These are phyloP conservation scores for Tetraodon nigroviridis DNA, from an alignment of 2,113 vertebrate species.

Conservation along the genomic window DNA sequence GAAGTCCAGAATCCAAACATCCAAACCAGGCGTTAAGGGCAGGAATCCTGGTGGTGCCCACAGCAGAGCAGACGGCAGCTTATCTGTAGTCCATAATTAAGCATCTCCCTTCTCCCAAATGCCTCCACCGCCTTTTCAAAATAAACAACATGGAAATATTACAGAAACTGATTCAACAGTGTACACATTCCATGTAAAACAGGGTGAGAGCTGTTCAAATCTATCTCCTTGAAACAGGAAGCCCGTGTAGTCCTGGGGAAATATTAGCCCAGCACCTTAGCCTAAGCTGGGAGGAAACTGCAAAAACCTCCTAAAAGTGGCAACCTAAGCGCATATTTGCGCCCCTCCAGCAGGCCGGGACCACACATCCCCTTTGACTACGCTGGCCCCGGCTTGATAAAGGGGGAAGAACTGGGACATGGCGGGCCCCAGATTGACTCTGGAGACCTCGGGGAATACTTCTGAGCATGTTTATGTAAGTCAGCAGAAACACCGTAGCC, in stretches of 20 bases:
- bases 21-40: slow-evolving; percentile 47
- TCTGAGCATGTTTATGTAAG: slow-evolving; percentile 45
- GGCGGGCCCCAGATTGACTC: slow-evolving; percentile 43
- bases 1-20: slow-evolving; percentile 53
- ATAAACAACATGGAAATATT: slow-evolving; percentile 23
- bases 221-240: slow-evolving; percentile 66
- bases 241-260: slow-evolving; percentile 63
- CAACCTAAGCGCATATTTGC: slow-evolving; percentile 72
- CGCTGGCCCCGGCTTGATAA: slow-evolving; percentile 25
- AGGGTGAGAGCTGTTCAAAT: no score
- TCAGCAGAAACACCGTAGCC: slow-evolving; percentile 49
- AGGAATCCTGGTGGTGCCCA: slow-evolving; percentile 45
- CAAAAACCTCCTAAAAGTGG: slow-evolving; percentile 55
- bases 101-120: not conserved
- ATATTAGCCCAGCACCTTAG: slow-evolving; percentile 64
- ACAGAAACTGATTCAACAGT: no score
- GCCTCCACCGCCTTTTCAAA: no score
- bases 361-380: slow-evolving; percentile 41
- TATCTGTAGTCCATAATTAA: slow-evolving; percentile 59
- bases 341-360: slow-evolving; percentile 49
- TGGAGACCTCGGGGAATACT: slow-evolving; percentile 38
- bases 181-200: no score
- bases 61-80: slow-evolving; percentile 50
- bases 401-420: slow-evolving; percentile 32
- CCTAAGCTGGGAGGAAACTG: slow-evolving; percentile 68